Evolutionary conservation across 2,888 invertebrate species (phyloP).

Genomic region (Andrena bucephala): DNA sequence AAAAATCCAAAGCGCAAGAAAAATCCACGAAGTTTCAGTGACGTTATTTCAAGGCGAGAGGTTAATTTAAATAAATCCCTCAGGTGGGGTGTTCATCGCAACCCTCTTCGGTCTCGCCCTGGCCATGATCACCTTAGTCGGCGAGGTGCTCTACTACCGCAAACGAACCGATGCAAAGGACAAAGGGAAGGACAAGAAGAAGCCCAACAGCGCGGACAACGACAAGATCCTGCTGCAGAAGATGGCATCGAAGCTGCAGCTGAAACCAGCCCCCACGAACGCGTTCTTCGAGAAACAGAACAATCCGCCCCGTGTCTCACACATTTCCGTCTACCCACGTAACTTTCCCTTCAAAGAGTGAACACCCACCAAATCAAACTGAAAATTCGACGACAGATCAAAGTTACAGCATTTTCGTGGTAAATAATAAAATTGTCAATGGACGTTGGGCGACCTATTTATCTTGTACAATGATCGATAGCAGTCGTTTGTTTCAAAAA

Average conservation of each 20-base stretch:
- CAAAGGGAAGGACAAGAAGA: slow-evolving; percentile 53
- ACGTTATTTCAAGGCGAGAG: background rate
- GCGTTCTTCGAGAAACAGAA: slow-evolving; percentile 73
- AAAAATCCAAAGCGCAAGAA: too few relatives aligned
- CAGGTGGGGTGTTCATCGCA: slow-evolving; percentile 96
- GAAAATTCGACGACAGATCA: background rate
- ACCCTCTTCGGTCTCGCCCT: slow-evolving; percentile 93
- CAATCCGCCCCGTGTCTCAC: slow-evolving; percentile 80
- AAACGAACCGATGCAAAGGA: slow-evolving; percentile 68
- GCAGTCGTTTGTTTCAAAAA: too few relatives aligned
- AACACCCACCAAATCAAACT: slow-evolving; percentile 18
- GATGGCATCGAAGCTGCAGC: slow-evolving; percentile 76
- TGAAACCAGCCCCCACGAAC: slow-evolving; percentile 81
- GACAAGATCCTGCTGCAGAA: slow-evolving; percentile 75
- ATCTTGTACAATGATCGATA: too few relatives aligned
- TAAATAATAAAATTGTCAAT: background rate
- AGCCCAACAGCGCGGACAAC: slow-evolving; percentile 18
- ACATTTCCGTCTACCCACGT: slow-evolving; percentile 84
- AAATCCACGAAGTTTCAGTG: too few relatives aligned
- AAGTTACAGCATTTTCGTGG: background rate
- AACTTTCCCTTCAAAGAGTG: slow-evolving; percentile 82
- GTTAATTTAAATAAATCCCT: slow-evolving; percentile 24
- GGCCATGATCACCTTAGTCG: slow-evolving; percentile 93
- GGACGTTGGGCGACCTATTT: too few relatives aligned
- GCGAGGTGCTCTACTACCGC: slow-evolving; percentile 92